Conservation (phyloP, 2,797 vertebrate species). For the Gymnoscopelus microlampas region DNA sequence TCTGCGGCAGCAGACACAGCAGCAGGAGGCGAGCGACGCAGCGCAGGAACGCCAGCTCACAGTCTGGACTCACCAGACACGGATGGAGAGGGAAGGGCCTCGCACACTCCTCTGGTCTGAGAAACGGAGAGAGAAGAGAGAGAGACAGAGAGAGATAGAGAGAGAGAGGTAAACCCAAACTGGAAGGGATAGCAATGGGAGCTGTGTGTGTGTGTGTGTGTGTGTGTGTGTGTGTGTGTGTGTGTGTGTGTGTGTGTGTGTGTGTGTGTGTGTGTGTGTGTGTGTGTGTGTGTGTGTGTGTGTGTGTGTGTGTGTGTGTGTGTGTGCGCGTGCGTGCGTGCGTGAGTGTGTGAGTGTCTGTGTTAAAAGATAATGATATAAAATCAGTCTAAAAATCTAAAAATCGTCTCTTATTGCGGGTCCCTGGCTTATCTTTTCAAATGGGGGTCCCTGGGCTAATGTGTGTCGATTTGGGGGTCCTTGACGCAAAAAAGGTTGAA, state of each 20-base stretch:
- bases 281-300: too few relatives aligned
- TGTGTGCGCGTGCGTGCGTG: not conserved
- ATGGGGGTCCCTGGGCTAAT: too few relatives aligned
- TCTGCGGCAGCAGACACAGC: slow-evolving; percentile 91
- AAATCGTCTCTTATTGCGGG: too few relatives aligned
- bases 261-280: not conserved
- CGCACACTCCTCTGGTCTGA: slow-evolving; percentile 90
- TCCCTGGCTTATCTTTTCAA: too few relatives aligned
- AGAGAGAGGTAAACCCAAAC: not conserved
- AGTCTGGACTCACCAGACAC: slow-evolving; percentile 87
- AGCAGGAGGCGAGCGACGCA: slow-evolving; percentile 91
- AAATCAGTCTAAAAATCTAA: too few relatives aligned
- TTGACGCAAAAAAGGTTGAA: too few relatives aligned
- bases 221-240: not conserved
- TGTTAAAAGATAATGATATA: too few relatives aligned
- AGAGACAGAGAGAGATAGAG: not conserved
- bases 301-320: not conserved
- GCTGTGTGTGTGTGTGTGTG: too few relatives aligned
- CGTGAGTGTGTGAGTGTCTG: too few relatives aligned
- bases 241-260: not conserved
- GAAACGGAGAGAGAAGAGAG: not conserved
- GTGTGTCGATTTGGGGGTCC: too few relatives aligned
- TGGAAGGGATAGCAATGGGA: too few relatives aligned
- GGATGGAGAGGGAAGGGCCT: slow-evolving; percentile 91
- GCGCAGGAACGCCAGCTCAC: slow-evolving; percentile 93